These are phyloP conservation scores for Pangasius djambal DNA, from an alignment of 2,797 vertebrate species.

Conservation along the genomic window DNA sequence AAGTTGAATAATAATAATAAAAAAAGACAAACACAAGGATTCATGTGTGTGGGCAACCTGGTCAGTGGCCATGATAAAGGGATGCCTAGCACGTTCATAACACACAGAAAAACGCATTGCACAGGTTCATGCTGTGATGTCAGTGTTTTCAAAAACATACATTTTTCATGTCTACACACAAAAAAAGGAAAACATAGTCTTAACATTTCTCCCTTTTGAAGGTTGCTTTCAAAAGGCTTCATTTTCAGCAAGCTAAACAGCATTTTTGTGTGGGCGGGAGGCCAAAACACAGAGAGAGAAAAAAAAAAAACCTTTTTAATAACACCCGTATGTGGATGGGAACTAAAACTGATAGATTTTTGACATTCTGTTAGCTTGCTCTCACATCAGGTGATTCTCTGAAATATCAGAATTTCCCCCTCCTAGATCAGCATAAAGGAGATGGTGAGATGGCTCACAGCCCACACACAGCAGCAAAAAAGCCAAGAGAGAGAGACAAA, in stretches of 20 bases:
- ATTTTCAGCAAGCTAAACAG: background rate
- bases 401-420: constrained; percentile 5
- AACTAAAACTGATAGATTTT: background rate
- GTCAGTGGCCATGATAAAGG: background rate
- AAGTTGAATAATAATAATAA: background rate
- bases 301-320: background rate
- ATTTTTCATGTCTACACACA: background rate
- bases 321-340: background rate
- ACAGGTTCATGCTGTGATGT: background rate
- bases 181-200: background rate
- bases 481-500: background rate
- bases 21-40: background rate
- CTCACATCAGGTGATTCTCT: background rate
- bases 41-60: background rate
- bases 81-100: background rate
- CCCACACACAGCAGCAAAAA: constrained; percentile 53
- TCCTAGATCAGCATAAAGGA: constrained; percentile 34
- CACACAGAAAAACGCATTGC: too few species aligned
- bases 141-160: background rate
- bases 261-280: background rate
- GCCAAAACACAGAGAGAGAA: background rate
- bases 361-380: background rate
- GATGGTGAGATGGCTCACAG: constrained; percentile 38
- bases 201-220: background rate
- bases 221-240: constrained; percentile 1